Conservation (phyloP, 2,113 vertebrate genomes). For the Mustelus asterias region DNA sequence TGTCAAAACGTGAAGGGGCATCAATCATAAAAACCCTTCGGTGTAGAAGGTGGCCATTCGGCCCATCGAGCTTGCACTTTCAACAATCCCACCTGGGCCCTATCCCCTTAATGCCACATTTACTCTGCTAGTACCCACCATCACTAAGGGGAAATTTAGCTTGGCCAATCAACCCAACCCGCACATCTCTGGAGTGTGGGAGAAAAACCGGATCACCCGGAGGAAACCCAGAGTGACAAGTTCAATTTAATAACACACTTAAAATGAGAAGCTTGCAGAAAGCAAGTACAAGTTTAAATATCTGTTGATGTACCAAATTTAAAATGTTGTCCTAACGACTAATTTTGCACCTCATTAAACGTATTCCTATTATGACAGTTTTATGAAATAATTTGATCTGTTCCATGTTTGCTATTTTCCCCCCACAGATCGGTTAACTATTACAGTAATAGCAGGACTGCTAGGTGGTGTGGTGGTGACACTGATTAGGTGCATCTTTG, state of each 20-base stretch:
- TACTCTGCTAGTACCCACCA: too few relatives aligned
- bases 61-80: too few relatives aligned
- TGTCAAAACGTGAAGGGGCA: too few relatives aligned
- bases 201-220: too few relatives aligned
- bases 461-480: slow-evolving; percentile 33
- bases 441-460: not conserved
- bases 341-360: not conserved
- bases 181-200: too few relatives aligned
- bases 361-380: not conserved
- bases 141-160: too few relatives aligned
- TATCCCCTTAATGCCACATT: too few relatives aligned
- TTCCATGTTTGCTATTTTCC: not conserved
- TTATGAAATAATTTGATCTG: not conserved
- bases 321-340: not conserved
- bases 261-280: not conserved
- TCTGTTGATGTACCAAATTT: not conserved
- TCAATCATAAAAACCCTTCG: too few relatives aligned
- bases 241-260: not conserved
- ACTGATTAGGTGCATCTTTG: slow-evolving; percentile 38
- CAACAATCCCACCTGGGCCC: too few relatives aligned
- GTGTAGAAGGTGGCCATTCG: too few relatives aligned
- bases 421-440: slow-evolving; percentile 28
- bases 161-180: too few relatives aligned
- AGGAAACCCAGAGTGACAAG: not conserved
- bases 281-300: not conserved